phyloP scores from a whole-genome alignment of 2,113 vertebrate genomes.

The Zosterops hypoxanthus region DNA sequence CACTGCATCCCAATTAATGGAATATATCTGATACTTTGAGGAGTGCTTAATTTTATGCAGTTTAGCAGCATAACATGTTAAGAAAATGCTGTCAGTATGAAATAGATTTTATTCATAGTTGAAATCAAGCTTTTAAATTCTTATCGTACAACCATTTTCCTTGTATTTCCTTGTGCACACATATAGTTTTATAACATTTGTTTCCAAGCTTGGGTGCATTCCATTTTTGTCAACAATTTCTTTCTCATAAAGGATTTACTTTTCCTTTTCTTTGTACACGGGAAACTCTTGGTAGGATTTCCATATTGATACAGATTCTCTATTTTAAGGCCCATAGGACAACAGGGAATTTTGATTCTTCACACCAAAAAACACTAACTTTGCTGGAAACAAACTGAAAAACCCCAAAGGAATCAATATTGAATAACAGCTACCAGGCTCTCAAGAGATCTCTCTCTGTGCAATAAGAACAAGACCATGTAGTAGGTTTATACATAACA shows the following conservation, averaged over 20 bases:
- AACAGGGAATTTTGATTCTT: neutral
- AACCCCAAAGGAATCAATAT: neutral
- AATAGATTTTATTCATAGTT: neutral
- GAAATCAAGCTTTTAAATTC: neutral
- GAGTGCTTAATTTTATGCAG: neutral
- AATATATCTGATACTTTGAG: neutral
- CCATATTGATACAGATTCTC: neutral
- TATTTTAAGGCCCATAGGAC: neutral
- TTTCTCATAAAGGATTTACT: neutral
- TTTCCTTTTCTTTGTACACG: neutral
- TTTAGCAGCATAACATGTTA: neutral
- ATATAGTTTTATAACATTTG: neutral
- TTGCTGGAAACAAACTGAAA: neutral
- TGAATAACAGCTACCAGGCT: neutral
- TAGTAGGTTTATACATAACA: neutral
- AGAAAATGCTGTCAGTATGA: neutral
- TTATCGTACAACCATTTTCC: neutral
- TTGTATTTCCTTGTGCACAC: neutral
- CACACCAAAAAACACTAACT: neutral
- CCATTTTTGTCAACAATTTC: neutral
- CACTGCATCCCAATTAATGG: neutral
- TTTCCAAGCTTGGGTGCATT: neutral
- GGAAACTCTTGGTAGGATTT: neutral
- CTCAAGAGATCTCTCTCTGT: neutral
- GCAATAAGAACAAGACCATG: neutral